Conservation (phyloP, 2,888 invertebrate species). For the Aphodius sticticus region DNA sequence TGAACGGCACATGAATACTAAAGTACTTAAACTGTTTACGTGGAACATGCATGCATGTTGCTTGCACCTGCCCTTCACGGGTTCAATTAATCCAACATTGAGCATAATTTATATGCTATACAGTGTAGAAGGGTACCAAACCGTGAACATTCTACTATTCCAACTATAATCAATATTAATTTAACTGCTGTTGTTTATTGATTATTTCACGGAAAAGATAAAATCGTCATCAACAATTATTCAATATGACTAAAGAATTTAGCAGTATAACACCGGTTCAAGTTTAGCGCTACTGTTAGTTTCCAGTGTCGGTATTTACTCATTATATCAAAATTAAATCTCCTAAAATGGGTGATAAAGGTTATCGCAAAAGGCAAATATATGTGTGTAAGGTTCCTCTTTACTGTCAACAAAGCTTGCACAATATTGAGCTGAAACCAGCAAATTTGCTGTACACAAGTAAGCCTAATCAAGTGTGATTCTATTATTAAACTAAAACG, state of each 20-base stretch:
- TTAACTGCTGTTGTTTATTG: neutral
- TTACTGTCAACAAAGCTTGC: neutral
- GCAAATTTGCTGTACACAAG: neutral
- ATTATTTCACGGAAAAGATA: neutral
- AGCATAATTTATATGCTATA: too few relatives aligned
- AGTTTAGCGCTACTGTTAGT: neutral
- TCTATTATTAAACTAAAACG: neutral
- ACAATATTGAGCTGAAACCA: neutral
- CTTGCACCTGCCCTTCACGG: neutral
- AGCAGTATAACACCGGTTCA: neutral
- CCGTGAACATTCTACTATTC: too few relatives aligned
- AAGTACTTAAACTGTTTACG: neutral
- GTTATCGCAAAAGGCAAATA: neutral
- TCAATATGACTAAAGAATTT: neutral
- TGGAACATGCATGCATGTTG: neutral
- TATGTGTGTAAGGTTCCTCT: neutral
- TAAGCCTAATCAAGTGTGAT: neutral
- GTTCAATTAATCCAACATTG: neutral
- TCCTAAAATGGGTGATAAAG: neutral
- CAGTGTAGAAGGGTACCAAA: too few relatives aligned
- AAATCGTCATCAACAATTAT: neutral
- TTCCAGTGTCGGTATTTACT: neutral
- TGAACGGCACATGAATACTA: neutral
- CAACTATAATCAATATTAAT: neutral
- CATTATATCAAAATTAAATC: neutral